A percentile compares a stretch with the other conserved stretches of the same genome.
Evolutionary conservation across 2,888 invertebrate genomes (phyloP).

Genomic region (Laothoe populi): DNA sequence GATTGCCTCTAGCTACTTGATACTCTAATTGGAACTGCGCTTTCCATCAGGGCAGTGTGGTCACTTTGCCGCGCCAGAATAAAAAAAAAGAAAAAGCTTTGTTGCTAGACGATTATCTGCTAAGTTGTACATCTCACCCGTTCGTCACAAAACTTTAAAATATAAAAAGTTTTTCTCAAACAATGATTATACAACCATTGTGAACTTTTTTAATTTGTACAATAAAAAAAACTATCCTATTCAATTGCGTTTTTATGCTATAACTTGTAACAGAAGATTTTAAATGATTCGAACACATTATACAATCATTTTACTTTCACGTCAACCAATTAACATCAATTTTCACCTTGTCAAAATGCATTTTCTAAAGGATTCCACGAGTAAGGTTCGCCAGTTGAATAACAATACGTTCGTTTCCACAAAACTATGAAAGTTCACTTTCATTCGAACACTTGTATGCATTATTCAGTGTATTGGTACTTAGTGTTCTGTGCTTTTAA

Average conservation of each 20-base stretch:
- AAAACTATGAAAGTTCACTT: slow-evolving; percentile 60
- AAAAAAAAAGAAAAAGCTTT: too few relatives aligned
- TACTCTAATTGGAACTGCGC: too few relatives aligned
- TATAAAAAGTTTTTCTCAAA: too few relatives aligned
- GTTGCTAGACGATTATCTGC: too few relatives aligned
- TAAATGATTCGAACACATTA: neutral
- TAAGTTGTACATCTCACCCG: too few relatives aligned
- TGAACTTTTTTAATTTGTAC: neutral
- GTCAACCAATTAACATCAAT: slow-evolving; percentile 26
- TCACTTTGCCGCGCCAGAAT: too few relatives aligned
- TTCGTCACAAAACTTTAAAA: too few relatives aligned
- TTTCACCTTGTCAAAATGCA: slow-evolving; percentile 35
- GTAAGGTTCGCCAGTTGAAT: slow-evolving; percentile 42
- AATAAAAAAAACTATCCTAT: neutral
- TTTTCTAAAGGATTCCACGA: slow-evolving; percentile 30
- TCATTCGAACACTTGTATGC: slow-evolving; percentile 42
- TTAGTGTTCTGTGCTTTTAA: slow-evolving; percentile 1
- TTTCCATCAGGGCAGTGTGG: too few relatives aligned
- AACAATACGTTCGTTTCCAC: slow-evolving; percentile 53
- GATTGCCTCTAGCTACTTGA: too few relatives aligned
- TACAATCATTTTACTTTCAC: slow-evolving; percentile 13
- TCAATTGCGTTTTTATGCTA: neutral
- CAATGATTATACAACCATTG: neutral
- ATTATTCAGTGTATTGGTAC: slow-evolving; percentile 41
- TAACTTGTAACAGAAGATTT: slow-evolving; percentile 1